These are phyloP conservation scores for Rapana venosa DNA, from an alignment of 2,888 invertebrate genomes.

Conservation along the genomic window DNA sequence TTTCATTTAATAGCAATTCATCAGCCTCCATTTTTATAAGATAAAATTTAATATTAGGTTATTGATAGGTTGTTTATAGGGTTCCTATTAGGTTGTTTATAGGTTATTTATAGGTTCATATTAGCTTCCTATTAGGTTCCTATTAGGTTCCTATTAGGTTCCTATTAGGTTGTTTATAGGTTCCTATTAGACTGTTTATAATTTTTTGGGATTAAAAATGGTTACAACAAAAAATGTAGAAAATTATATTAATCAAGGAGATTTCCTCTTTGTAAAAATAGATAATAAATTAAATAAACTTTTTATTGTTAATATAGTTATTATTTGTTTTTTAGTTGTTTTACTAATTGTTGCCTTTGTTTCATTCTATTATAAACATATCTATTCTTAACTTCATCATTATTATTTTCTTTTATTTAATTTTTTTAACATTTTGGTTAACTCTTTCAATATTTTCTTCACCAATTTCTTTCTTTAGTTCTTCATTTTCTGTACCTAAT, in stretches of 20 bases:
- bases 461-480: too few species aligned
- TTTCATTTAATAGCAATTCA: not conserved
- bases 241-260: not conserved
- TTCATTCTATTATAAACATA: too few species aligned
- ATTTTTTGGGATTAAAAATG: not conserved
- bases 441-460: too few species aligned
- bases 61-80: not conserved
- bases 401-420: too few species aligned
- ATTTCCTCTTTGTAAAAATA: not conserved
- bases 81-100: not conserved
- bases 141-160: not conserved
- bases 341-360: too few species aligned
- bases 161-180: too few species aligned
- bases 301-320: not conserved
- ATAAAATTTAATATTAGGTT: not conserved
- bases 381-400: too few species aligned
- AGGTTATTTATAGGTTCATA: too few species aligned
- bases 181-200: not conserved
- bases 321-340: too few species aligned
- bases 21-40: not conserved
- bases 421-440: too few species aligned
- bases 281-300: not conserved
- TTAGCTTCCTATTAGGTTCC: too few species aligned
- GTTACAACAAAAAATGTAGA: not conserved
- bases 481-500: too few species aligned